Conservation (phyloP, 2,888 invertebrate species). For the Daptonema setosum region DNA sequence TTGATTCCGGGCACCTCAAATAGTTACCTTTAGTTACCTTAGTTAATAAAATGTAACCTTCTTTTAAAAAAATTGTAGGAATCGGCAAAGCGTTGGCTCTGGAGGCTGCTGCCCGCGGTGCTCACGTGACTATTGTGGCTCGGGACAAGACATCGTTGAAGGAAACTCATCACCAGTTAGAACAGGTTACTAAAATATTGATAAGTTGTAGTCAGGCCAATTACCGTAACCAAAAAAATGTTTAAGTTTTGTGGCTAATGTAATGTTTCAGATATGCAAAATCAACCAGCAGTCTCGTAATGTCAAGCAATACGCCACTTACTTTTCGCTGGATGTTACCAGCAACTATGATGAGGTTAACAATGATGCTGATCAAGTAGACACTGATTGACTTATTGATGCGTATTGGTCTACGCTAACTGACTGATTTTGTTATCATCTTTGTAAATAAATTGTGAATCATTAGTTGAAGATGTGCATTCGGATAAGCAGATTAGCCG, state of each 20-base stretch:
- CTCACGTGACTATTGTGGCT: slow-evolving; percentile 71
- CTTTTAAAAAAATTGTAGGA: too few relatives aligned
- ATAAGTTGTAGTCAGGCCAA: too few relatives aligned
- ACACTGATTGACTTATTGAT: too few relatives aligned
- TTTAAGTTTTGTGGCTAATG: too few relatives aligned
- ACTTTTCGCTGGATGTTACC: slow-evolving; percentile 4
- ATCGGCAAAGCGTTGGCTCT: slow-evolving; percentile 67
- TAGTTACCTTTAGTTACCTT: too few relatives aligned
- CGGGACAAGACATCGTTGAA: slow-evolving; percentile 48
- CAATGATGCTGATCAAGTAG: too few relatives aligned
- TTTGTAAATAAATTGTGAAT: too few relatives aligned
- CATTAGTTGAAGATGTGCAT: background rate
- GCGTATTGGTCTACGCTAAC: too few relatives aligned
- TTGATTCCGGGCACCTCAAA: too few relatives aligned
- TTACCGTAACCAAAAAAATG: too few relatives aligned
- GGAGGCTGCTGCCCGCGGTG: slow-evolving; percentile 54
- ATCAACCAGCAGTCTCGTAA: background rate
- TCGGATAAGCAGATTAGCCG: background rate
- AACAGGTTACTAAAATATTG: too few relatives aligned
- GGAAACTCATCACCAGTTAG: slow-evolving; percentile 11
- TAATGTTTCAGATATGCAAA: slow-evolving; percentile 23
- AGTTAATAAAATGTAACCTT: too few relatives aligned
- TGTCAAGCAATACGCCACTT: background rate
- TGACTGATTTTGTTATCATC: background rate
- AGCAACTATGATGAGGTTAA: slow-evolving; percentile 47